Evolutionary conservation across 2,888 invertebrate species (phyloP), one percentile per base, ranked within the genome.

Genomic region (Crematogaster levior): DNA sequence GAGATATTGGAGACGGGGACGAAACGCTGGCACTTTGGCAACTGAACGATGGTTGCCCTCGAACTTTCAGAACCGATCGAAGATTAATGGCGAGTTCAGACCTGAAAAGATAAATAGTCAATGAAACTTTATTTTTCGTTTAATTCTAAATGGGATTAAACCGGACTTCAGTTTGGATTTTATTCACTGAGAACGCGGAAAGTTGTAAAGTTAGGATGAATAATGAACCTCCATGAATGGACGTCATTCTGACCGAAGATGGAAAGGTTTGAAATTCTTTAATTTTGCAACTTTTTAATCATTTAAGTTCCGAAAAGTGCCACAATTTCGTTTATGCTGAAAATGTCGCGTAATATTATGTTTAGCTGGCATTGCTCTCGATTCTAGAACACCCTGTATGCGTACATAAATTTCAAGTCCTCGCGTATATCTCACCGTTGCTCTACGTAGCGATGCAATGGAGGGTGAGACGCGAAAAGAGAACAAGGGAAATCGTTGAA

Each of bases 81-180:
- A 43, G 24, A 66, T 56, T 56, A 40, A 48, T 6, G 30, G 24
- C 37, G 30, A n/a, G 4, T 40, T n/a, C 53, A 9, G 53, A 15
- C 34, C 37, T 30, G 15, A 63, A 43, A 34, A 2, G 37, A 48
- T 63, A 34, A 63, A 21, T 37, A 18, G 24, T 12, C 12, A 34
- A 74, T n/a, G 37, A 51, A 73, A 63, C 37, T 37, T 75, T 65
- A 53, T 65, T 34, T 65, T 37, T 27, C 66, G 15, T 37, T 68
- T 43, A 68, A 43, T 56, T 15, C 9, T 18, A 4, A 68, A 30
- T 30, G 21, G 48, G 15, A 51, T 75, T 65, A 30, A 77, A 40
- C 40, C 40, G 18, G 18, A 56, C 40, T 73, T 30, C n/a, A 43
- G 24, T 73, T 34, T 46, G 15, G 10, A 48, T 46, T 21, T 74